Evolutionary conservation across 2,113 vertebrate species (phyloP).

Genomic region (Lutjanus erythropterus): DNA sequence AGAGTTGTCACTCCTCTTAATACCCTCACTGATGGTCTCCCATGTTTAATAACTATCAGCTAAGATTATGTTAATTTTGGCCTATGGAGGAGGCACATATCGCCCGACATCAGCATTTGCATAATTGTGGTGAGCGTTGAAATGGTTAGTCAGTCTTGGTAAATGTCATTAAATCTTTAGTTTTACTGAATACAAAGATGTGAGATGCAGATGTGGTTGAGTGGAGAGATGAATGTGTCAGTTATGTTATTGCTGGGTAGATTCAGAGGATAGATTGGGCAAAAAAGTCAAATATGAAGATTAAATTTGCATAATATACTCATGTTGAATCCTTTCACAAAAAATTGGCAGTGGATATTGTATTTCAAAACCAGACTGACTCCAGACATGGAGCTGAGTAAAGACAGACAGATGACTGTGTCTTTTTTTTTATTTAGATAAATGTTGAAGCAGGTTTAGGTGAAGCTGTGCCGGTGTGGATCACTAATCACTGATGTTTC

Average conservation of each 20-base stretch:
- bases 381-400: neutral
- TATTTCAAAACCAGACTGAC: too few relatives aligned
- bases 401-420: neutral
- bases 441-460: neutral
- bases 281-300: slow-evolving; percentile 14
- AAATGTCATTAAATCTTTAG: slow-evolving; percentile 50
- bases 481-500: slow-evolving; percentile 31
- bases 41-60: slow-evolving; percentile 19
- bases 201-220: slow-evolving; percentile 6
- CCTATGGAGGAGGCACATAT: slow-evolving; percentile 29
- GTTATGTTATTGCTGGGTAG: neutral
- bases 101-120: slow-evolving; percentile 48
- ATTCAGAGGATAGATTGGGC: neutral
- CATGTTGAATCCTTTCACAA: too few relatives aligned
- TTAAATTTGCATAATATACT: too few relatives aligned
- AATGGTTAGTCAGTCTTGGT: slow-evolving; percentile 27
- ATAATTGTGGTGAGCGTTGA: slow-evolving; percentile 42
- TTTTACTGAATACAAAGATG: slow-evolving; percentile 25
- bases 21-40: slow-evolving; percentile 46
- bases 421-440: too few relatives aligned
- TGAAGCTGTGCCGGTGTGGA: neutral
- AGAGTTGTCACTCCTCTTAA: slow-evolving; percentile 56
- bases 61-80: slow-evolving; percentile 72
- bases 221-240: slow-evolving; percentile 14
- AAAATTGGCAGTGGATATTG: too few relatives aligned